Evolutionary conservation across 2,113 vertebrate genomes (phyloP).

Genomic region (Elachura formosa): DNA sequence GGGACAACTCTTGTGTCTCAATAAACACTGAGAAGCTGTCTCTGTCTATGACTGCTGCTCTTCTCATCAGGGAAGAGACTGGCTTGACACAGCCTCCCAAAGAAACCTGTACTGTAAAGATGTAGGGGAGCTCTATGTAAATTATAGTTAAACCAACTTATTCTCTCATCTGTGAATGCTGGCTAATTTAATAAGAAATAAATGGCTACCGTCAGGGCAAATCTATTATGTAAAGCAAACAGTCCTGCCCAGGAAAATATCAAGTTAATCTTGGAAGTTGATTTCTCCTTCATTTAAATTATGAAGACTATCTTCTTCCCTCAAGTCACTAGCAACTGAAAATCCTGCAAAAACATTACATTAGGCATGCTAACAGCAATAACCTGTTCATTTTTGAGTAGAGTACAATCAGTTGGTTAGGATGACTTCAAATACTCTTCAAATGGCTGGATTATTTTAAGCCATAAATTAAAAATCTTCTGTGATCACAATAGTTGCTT

Average conservation of each 20-base stretch:
- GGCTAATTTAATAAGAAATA: background rate
- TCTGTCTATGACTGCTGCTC: background rate
- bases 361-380: background rate
- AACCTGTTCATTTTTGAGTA: background rate
- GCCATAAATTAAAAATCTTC: slow-evolving; percentile 11
- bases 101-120: background rate
- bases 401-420: background rate
- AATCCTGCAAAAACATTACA: background rate
- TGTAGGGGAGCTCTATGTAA: background rate
- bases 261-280: background rate
- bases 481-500: background rate
- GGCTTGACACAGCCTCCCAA: background rate
- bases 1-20: background rate
- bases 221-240: background rate
- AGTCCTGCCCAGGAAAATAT: background rate
- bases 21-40: background rate
- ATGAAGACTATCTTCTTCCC: background rate
- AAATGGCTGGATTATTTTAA: slow-evolving; percentile 26
- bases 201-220: background rate
- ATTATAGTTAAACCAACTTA: background rate
- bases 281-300: background rate
- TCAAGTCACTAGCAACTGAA: background rate
- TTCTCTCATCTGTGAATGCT: background rate
- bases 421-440: background rate
- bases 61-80: background rate